These are phyloP conservation scores for Myotis planiceps DNA, from an alignment of 2,797 vertebrate species.

Conservation along the genomic window DNA sequence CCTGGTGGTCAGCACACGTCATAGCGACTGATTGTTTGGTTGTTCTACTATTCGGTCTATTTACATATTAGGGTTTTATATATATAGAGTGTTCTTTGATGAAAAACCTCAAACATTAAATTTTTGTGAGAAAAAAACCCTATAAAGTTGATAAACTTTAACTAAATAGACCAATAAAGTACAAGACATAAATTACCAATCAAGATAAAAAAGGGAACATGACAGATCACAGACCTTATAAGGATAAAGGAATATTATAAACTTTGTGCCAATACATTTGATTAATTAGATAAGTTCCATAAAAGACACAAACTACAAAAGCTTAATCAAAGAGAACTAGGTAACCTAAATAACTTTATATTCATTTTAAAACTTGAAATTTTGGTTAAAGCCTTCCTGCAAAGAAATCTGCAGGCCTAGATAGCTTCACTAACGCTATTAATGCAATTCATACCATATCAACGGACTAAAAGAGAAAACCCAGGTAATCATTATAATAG, in stretches of 20 bases:
- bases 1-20: too few species aligned
- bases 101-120: conserved; percentile 43
- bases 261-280: not conserved
- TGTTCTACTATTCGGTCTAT: too few species aligned
- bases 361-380: not conserved
- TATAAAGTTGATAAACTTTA: not conserved
- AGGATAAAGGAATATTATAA: not conserved
- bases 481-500: not conserved
- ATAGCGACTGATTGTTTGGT: too few species aligned
- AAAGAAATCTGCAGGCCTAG: not conserved
- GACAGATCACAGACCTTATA: not conserved
- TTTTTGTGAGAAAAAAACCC: conserved; percentile 20
- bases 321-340: not conserved
- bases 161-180: not conserved
- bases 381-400: not conserved
- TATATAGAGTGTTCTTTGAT: conserved; percentile 26
- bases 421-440: not conserved
- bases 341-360: not conserved
- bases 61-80: not conserved
- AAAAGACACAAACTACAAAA: not conserved
- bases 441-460: not conserved
- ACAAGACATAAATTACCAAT: not conserved
- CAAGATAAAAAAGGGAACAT: not conserved
- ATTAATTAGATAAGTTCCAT: not conserved
- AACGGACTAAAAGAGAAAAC: not conserved